Evolutionary conservation across 35 echinoderm and acorn worm genomes (phyloP).

Genomic region (Ophioderma brevispina): DNA sequence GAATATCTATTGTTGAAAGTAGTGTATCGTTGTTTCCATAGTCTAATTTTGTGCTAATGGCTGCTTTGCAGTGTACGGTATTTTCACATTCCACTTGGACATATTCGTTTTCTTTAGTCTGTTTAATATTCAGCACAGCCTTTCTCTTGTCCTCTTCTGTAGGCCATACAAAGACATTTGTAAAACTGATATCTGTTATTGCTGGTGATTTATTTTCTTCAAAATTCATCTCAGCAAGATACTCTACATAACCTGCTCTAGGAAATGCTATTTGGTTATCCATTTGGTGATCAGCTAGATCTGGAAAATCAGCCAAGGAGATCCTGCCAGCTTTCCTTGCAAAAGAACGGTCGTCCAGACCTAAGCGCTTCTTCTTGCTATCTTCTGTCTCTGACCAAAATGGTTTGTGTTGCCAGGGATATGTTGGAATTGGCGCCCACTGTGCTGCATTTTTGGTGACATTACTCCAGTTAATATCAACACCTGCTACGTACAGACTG

Average conservation of each 20-base stretch:
- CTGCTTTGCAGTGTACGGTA: slow-evolving; percentile 10
- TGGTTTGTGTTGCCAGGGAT: slow-evolving; percentile 80
- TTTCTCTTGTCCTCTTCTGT: slow-evolving; percentile 55
- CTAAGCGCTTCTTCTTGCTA: slow-evolving; percentile 74
- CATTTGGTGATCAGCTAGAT: slow-evolving; percentile 60
- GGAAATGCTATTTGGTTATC: slow-evolving; percentile 68
- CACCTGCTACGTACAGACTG: slow-evolving; percentile 56
- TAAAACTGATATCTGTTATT: slow-evolving; percentile 59
- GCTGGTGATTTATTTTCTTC: slow-evolving; percentile 25
- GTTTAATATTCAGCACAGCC: slow-evolving; percentile 44
- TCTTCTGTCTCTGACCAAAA: slow-evolving; percentile 86
- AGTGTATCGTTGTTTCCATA: slow-evolving; percentile 1
- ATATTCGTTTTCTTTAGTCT: slow-evolving; percentile 35
- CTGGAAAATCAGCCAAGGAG: slow-evolving; percentile 78
- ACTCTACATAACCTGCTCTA: slow-evolving; percentile 68
- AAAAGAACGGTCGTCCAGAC: slow-evolving; percentile 85
- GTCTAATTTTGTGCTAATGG: slow-evolving; percentile 5
- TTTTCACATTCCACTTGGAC: slow-evolving; percentile 52
- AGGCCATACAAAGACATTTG: slow-evolving; percentile 51
- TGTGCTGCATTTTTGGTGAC: slow-evolving; percentile 63
- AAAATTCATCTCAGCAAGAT: slow-evolving; percentile 55
- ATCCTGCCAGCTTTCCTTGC: slow-evolving; percentile 83
- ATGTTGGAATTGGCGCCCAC: slow-evolving; percentile 70
- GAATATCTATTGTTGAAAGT: slow-evolving; percentile 19
- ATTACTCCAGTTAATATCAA: slow-evolving; percentile 68